phyloP scores from a whole-genome alignment of 2,888 invertebrate genomes.

The Phanerotoma sp. region DNA sequence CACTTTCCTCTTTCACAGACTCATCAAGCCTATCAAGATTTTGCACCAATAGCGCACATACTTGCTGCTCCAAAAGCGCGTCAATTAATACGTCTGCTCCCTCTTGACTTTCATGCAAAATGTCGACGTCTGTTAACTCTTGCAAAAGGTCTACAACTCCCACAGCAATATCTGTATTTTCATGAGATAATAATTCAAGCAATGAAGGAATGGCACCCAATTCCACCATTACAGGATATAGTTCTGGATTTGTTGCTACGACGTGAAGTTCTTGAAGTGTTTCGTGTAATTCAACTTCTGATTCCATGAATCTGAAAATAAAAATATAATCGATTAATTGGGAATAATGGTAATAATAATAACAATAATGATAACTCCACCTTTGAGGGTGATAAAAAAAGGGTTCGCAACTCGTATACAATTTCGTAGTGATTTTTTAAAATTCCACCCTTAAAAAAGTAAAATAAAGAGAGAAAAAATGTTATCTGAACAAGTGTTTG shows the following conservation, averaged over 20 bases:
- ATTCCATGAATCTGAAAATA: conserved; percentile 86
- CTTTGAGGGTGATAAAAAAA: no score
- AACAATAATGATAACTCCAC: neutral
- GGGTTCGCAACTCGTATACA: no score
- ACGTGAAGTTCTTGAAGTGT: conserved; percentile 88
- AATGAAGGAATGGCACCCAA: conserved; percentile 86
- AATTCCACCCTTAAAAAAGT: no score
- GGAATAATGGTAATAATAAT: neutral
- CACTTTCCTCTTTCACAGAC: conserved; percentile 87
- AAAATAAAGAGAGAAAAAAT: no score
- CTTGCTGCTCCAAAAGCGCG: conserved; percentile 85
- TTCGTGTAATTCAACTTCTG: conserved; percentile 91
- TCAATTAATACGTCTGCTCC: conserved; percentile 87
- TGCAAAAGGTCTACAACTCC: conserved; percentile 72
- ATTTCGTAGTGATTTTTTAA: no score
- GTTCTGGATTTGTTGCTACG: conserved; percentile 92
- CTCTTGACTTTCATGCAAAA: conserved; percentile 90
- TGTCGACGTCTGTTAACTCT: conserved; percentile 96
- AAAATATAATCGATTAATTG: no score
- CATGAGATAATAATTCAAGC: conserved; percentile 91
- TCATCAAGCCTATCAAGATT: conserved; percentile 94
- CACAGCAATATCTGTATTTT: conserved; percentile 91
- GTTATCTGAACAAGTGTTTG: no score
- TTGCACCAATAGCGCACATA: conserved; percentile 86
- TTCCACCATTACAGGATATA: conserved; percentile 89